phyloP scores from a whole-genome alignment of 92 coral and sea anemone species.

The Porites evermanni region DNA sequence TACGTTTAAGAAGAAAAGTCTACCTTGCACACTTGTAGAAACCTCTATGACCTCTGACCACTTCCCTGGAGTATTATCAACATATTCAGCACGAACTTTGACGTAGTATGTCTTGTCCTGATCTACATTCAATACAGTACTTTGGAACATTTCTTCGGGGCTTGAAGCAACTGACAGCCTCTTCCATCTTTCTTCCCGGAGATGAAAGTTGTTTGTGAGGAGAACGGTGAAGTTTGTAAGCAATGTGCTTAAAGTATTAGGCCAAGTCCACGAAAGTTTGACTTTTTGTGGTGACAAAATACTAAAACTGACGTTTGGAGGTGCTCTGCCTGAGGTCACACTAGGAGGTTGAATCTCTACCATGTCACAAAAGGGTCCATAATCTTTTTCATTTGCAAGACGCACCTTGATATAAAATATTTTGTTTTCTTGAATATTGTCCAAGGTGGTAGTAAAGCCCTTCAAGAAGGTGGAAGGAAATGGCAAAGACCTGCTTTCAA shows the following conservation, averaged over 20 bases:
- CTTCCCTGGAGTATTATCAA: constrained; percentile 56
- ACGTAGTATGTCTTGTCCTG: constrained; percentile 53
- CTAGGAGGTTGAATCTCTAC: constrained; percentile 40
- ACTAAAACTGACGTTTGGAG: constrained; percentile 42
- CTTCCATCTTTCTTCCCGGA: constrained; percentile 62
- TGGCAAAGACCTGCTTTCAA: background rate
- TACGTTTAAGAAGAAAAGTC: background rate
- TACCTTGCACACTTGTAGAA: constrained; percentile 22
- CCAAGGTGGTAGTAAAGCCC: constrained; percentile 10
- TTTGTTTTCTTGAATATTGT: constrained; percentile 49
- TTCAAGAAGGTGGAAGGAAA: constrained; percentile 36
- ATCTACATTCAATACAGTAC: constrained; percentile 12
- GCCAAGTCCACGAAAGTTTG: constrained; percentile 67
- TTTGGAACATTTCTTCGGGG: constrained; percentile 2
- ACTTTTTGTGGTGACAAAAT: constrained; percentile 24
- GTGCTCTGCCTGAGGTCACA: constrained; percentile 3
- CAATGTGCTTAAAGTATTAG: constrained; percentile 35
- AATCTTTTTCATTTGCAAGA: constrained; percentile 74
- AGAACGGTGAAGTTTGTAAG: constrained; percentile 56
- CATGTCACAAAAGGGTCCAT: constrained; percentile 72
- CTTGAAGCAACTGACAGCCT: constrained; percentile 28
- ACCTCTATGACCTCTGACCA: constrained; percentile 70
- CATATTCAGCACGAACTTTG: constrained; percentile 78
- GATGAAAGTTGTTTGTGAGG: constrained; percentile 41
- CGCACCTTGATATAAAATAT: constrained; percentile 71